Evolutionary conservation across 1,140 invertebrate species (phyloP), one percentile per base, ranked within the genome.

Genomic region (Prorops nasuta): DNA sequence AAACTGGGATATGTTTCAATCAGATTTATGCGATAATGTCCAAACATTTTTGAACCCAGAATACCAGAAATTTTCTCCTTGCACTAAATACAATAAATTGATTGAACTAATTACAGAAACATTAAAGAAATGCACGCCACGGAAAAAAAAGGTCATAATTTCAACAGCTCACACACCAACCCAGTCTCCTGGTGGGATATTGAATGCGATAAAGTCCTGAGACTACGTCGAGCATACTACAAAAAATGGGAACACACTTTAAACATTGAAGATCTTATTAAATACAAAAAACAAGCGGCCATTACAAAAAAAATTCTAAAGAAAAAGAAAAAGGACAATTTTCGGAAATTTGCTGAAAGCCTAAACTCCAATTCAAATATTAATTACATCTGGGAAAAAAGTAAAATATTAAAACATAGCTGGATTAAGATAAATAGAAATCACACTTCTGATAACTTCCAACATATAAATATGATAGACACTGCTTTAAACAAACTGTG

Each of bases 111-210:
- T n/a, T 6, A 7, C 4, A 17, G 14, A 17, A 7, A 7, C 7
- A 14, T 7, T 7, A 37, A 7, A 37, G 17, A 6, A 8, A 8
- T 17, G 8, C 4, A 8, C 34, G 34, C 43, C 17, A 22, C 43
- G 6, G 21, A 8, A 15, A 44, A 34, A 34, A 35, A 16, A 28
- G 10, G 6, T 9, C 14, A 32, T 44, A n/a, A 14, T 10, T 7
- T 14, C 15, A 22, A 32, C 4, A 32, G 8, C n/a, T n/a, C n/a
- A 44, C 43, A 34, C 20, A 21, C 18, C 6, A 42, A 42, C 15
- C 40, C 40, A 2, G 43, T 44, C 6, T 6, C 43, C 3, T 44
- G 43, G 43, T 44, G 43, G 43, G 43, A 44, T 12, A 12, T 4
- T 8, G 43, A 44, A 8, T 44, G 43, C 16, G 28, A 44, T 18